Percentiles rank a stretch among this genome's conserved stretches.
Conservation (phyloP, 2,888 invertebrate genomes). For the Drosophila kokeensis region DNA sequence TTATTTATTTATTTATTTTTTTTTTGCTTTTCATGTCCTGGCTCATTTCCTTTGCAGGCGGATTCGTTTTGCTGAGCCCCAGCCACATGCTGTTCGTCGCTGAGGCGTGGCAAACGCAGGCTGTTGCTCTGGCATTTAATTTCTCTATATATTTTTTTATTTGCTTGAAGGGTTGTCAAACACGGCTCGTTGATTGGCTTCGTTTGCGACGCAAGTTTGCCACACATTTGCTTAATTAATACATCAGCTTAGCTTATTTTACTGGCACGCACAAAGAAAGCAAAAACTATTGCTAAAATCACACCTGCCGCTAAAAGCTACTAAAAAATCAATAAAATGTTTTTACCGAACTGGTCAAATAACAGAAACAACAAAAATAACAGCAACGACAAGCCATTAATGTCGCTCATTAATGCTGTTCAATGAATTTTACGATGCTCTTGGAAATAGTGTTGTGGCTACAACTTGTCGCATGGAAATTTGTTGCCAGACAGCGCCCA, state of each 20-base stretch:
- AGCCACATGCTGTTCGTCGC: constrained; percentile 47
- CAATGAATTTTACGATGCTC: constrained; percentile 78
- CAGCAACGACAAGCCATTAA: constrained; percentile 71
- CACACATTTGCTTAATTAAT: constrained; percentile 72
- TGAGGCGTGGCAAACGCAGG: constrained; percentile 58
- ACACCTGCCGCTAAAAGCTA: constrained; percentile 61
- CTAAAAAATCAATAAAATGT: constrained; percentile 70
- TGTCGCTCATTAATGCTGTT: constrained; percentile 80
- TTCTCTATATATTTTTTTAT: constrained; percentile 1
- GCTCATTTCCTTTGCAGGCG: constrained; percentile 55
- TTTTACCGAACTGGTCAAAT: constrained; percentile 39
- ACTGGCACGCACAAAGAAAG: constrained; percentile 61
- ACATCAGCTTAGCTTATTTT: constrained; percentile 73
- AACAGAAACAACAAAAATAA: constrained; percentile 16
- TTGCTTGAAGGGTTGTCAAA: constrained; percentile 47
- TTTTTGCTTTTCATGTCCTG: constrained; percentile 46
- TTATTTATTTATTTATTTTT: constrained; percentile 9
- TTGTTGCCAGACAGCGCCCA: constrained; percentile 43
- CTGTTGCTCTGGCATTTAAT: constrained; percentile 43
- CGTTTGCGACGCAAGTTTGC: constrained; percentile 10
- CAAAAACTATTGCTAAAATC: constrained; percentile 75
- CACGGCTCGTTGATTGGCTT: constrained; percentile 54
- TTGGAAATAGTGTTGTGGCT: constrained; percentile 16
- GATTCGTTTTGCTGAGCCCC: constrained; percentile 33
- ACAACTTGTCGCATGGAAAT: constrained; percentile 57